phyloP scores from a whole-genome alignment of 1,140 invertebrate species.

The Drosophila micromelanica region DNA sequence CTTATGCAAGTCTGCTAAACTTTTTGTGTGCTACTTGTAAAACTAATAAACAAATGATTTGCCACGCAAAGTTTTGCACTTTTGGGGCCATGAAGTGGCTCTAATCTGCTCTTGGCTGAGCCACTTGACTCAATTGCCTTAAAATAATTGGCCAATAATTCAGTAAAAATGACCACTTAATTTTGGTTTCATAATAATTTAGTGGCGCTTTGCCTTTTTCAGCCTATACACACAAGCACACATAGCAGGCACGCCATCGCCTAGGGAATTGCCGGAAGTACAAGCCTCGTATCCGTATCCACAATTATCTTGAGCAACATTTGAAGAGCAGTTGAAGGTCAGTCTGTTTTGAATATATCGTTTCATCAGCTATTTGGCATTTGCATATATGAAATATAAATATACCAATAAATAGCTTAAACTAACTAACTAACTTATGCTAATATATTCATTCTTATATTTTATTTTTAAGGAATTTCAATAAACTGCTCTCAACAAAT shows the following conservation, averaged over 20 bases:
- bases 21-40: conserved; percentile 51
- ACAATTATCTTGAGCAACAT: conserved; percentile 44
- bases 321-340: conserved; percentile 67
- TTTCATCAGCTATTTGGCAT: not conserved
- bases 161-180: conserved; percentile 79
- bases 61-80: conserved; percentile 60
- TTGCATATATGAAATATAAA: conserved; percentile 1
- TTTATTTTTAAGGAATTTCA: conserved; percentile 3
- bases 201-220: conserved; percentile 29
- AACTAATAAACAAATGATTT: conserved; percentile 80
- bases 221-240: conserved; percentile 1
- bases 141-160: conserved; percentile 82
- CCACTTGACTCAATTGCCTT: conserved; percentile 79
- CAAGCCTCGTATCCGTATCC: conserved; percentile 34
- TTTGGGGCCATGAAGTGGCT: conserved; percentile 6
- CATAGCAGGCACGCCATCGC: conserved; percentile 53
- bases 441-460: not conserved
- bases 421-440: not conserved
- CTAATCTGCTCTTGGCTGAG: conserved; percentile 3
- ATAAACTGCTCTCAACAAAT: conserved; percentile 3
- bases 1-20: conserved; percentile 39
- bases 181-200: conserved; percentile 75
- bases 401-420: not conserved
- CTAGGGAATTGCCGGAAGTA: conserved; percentile 68
- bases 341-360: conserved; percentile 3